Base-by-base conservation (phyloP, 2,113 vertebrate genomes). In the Semicossyphus pulcher region DNA sequence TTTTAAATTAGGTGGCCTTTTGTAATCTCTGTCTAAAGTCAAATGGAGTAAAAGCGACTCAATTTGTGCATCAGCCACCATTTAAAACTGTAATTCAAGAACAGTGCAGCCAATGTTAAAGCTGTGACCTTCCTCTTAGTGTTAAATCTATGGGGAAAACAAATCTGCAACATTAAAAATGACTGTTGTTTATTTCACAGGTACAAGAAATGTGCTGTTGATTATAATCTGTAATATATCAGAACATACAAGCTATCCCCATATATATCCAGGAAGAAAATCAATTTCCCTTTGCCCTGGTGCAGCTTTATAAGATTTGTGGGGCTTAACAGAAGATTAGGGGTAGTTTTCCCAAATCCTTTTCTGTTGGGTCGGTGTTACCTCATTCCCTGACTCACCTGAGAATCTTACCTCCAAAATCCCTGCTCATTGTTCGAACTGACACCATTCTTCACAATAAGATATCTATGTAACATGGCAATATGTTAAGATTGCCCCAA, bases 281-380 rank as follows among this genome's bases (percentile, higher is more conserved):
- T 23, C 10, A 16, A 6, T 23, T 28, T 20, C 25, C 20, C 15
- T 34, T 2, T 53, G 4, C 20, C 34, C 41, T 26, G 18, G 41
- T 53, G 26, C 36, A 36, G 32, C 53, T 67, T 44, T 62, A 31
- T 58, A 45, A 47, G 42, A 23, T 79, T 49, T 67, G 21, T 45
- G 34, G 12, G 16, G 45, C 49, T 76, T 66, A 54, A 56, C 45
- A 71, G 21, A 60, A 78, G 65, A 53, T 71, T 32, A 20, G 56
- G 21, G 26, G 6, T 15, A 62, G 48, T 58, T 53, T 51, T 67
- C 42, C 8, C 4, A 36, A 66, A 57, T 59, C 65, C 32, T 70
- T 10, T 39, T 21, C 39, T n/a, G 44, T 62, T 81, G 47, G 61
- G 23, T 57, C 15, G 7, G 2, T 39, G 45, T 64, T 64, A 41